Conservation (phyloP, 2,888 invertebrate species). For the Podabrus alpinus region DNA sequence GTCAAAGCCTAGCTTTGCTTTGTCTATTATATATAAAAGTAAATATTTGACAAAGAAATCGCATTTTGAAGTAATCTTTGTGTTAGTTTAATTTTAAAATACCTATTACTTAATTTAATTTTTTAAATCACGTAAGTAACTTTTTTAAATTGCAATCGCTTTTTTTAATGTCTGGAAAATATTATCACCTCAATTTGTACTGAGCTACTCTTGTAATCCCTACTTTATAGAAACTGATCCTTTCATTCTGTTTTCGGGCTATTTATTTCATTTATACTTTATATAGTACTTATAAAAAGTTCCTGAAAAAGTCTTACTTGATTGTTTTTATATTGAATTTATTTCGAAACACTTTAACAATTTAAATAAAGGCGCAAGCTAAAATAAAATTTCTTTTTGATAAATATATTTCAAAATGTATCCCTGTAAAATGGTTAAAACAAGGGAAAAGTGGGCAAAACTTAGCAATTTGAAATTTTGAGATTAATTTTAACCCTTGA, state of each 20-base stretch:
- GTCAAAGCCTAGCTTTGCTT: conserved; percentile 31
- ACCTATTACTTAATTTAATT: conserved; percentile 18
- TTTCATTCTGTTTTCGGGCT: not conserved
- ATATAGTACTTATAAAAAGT: not conserved
- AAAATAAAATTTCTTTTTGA: not conserved
- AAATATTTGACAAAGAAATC: conserved; percentile 21
- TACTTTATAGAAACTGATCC: not conserved
- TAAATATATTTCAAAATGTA: not conserved
- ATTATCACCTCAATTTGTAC: not conserved
- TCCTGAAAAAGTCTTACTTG: not conserved
- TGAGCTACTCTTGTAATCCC: not conserved
- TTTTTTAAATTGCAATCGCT: not conserved
- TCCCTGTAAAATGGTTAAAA: no score
- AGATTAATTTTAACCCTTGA: not conserved
- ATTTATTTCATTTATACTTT: not conserved
- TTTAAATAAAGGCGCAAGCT: not conserved
- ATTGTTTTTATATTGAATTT: not conserved
- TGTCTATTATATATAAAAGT: conserved; percentile 22
- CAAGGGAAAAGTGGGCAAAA: no score
- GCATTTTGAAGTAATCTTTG: conserved; percentile 13
- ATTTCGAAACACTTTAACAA: not conserved
- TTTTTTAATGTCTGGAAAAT: not conserved
- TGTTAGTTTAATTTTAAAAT: conserved; percentile 11
- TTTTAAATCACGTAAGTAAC: not conserved
- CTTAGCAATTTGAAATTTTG: not conserved